These are phyloP conservation scores for Triops cancriformis DNA, from an alignment of 1,140 invertebrate genomes.

Conservation along the genomic window DNA sequence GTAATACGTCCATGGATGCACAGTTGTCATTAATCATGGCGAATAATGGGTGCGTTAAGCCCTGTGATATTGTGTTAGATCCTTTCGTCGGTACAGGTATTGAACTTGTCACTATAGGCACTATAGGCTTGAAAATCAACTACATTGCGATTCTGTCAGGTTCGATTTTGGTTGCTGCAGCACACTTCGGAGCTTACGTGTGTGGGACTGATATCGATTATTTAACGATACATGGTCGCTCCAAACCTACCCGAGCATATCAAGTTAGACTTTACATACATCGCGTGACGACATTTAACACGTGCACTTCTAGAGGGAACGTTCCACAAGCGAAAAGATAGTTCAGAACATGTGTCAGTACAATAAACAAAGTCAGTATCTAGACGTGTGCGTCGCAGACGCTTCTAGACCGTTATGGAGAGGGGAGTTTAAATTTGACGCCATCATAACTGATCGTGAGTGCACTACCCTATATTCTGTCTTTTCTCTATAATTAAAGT, in stretches of 20 bases:
- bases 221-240: slow-evolving; percentile 80
- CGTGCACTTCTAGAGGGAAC: slow-evolving; percentile 44
- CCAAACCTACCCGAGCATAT: slow-evolving; percentile 55
- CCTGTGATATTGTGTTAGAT: slow-evolving; percentile 72
- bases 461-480: slow-evolving; percentile 32
- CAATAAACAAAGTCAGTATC: slow-evolving; percentile 58
- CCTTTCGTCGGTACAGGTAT: slow-evolving; percentile 86
- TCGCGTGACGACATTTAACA: neutral
- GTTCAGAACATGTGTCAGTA: slow-evolving; percentile 79
- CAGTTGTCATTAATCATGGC: slow-evolving; percentile 86
- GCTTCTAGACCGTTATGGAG: slow-evolving; percentile 74
- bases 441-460: slow-evolving; percentile 92
- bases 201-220: slow-evolving; percentile 89
- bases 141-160: slow-evolving; percentile 39
- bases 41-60: slow-evolving; percentile 72
- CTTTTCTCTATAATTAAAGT: slow-evolving; percentile 17
- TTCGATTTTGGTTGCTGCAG: slow-evolving; percentile 80
- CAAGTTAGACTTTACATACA: slow-evolving; percentile 26
- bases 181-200: slow-evolving; percentile 82
- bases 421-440: slow-evolving; percentile 59
- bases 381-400: slow-evolving; percentile 85
- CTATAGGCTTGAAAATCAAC: slow-evolving; percentile 19
- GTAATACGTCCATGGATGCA: slow-evolving; percentile 95
- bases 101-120: neutral
- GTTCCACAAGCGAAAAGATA: slow-evolving; percentile 76